Evolutionary conservation across 2,113 vertebrate species (phyloP).

Genomic region (Brevimyrus niger): DNA sequence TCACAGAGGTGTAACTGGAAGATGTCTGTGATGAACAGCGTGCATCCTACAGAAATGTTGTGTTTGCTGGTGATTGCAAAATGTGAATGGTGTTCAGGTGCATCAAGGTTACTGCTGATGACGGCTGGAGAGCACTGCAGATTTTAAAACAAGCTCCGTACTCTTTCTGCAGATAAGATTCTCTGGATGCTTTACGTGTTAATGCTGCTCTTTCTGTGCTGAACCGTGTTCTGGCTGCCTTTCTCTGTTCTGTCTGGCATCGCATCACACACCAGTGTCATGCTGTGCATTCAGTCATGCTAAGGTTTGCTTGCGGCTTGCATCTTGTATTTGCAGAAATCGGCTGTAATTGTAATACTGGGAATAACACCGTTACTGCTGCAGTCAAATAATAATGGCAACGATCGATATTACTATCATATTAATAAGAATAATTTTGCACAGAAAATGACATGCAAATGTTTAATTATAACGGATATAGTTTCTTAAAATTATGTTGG

Average conservation of each 20-base stretch:
- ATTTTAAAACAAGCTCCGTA: not conserved
- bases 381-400: not conserved
- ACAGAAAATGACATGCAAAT: not conserved
- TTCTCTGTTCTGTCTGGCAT: not conserved
- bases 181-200: not conserved
- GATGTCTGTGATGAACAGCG: not conserved
- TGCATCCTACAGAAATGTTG: not conserved
- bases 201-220: not conserved
- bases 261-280: not conserved
- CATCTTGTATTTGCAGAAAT: not conserved
- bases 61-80: not conserved
- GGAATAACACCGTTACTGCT: not conserved
- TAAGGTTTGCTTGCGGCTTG: not conserved
- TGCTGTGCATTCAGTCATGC: not conserved
- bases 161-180: not conserved
- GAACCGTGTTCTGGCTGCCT: not conserved
- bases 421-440: not conserved
- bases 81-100: not conserved
- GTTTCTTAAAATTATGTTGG: not conserved
- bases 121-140: not conserved
- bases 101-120: not conserved
- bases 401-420: not conserved
- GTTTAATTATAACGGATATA: not conserved
- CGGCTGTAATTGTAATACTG: not conserved
- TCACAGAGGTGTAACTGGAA: slow-evolving; percentile 12